These are phyloP conservation scores for Anabas testudineus DNA, from an alignment of 2,797 vertebrate species.

Conservation along the genomic window DNA sequence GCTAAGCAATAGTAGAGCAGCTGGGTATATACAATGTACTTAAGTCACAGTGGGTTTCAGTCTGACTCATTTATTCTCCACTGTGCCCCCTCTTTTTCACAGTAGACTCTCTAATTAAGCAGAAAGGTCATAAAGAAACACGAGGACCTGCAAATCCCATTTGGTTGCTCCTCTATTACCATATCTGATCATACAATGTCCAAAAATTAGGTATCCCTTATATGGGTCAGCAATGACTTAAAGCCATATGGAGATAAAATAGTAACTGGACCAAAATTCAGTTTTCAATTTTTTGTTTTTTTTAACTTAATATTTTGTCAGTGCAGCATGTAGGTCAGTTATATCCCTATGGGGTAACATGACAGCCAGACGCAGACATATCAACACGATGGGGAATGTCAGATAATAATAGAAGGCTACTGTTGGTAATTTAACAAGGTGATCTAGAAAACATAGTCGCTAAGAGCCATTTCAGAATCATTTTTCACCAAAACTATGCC, in stretches of 20 bases:
- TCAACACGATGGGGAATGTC: too few relatives aligned
- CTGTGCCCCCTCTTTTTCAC: slow-evolving; percentile 27
- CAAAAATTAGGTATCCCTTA: slow-evolving; percentile 4
- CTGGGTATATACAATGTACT: slow-evolving; percentile 22
- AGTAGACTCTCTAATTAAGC: slow-evolving; percentile 37
- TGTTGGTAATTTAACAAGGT: too few relatives aligned
- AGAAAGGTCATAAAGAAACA: slow-evolving; percentile 31
- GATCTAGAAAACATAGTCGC: too few relatives aligned
- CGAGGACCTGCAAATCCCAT: slow-evolving; percentile 41
- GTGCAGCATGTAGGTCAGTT: slow-evolving; percentile 49
- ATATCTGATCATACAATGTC: slow-evolving; percentile 12
- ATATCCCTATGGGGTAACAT: too few relatives aligned
- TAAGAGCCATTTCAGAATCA: too few relatives aligned
- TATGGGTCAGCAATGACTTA: slow-evolving; percentile 33
- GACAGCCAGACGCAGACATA: too few relatives aligned
- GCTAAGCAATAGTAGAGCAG: slow-evolving; percentile 50
- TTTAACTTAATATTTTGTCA: slow-evolving; percentile 29
- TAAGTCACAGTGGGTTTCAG: slow-evolving; percentile 42
- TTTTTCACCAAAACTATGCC: too few relatives aligned
- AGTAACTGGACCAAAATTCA: slow-evolving; percentile 33
- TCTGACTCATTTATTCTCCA: slow-evolving; percentile 55
- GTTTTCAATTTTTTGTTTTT: too few relatives aligned
- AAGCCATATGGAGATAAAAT: slow-evolving; percentile 25
- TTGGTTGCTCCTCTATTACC: slow-evolving; percentile 8
- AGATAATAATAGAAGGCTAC: neutral